These are phyloP conservation scores for Trachemys scripta DNA, from an alignment of 2,113 vertebrate species.

Conservation along the genomic window DNA sequence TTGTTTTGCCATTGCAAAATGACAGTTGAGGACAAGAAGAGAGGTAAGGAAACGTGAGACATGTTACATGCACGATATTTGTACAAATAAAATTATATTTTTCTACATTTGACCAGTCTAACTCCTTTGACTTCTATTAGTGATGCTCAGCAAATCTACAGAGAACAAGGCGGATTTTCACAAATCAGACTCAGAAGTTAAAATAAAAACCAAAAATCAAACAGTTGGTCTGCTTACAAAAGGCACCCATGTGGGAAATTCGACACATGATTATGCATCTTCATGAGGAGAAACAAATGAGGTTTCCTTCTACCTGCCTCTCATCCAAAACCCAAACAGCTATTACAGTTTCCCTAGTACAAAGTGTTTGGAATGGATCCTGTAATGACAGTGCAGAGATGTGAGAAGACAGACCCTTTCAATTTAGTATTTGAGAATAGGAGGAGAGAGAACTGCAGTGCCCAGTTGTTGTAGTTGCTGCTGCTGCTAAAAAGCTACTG, in stretches of 20 bases:
- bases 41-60: neutral
- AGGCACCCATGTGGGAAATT: neutral
- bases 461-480: neutral
- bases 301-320: neutral
- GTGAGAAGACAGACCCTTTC: neutral
- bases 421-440: neutral
- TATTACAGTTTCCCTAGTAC: neutral
- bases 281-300: constrained; percentile 20
- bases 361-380: neutral
- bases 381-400: neutral
- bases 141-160: neutral
- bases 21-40: neutral
- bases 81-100: constrained; percentile 19
- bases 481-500: neutral
- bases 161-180: neutral
- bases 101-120: constrained; percentile 1
- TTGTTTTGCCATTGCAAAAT: neutral
- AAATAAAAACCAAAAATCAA: neutral
- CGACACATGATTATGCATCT: neutral
- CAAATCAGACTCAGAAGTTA: neutral
- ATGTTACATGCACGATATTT: neutral
- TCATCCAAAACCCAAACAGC: neutral
- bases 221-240: neutral
- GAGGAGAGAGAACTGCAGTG: neutral
- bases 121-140: neutral